A percentile compares a stretch with the other conserved stretches of the same genome.
phyloP scores from a whole-genome alignment of 2,888 invertebrate genomes.

The Alentia gelatinosa region DNA sequence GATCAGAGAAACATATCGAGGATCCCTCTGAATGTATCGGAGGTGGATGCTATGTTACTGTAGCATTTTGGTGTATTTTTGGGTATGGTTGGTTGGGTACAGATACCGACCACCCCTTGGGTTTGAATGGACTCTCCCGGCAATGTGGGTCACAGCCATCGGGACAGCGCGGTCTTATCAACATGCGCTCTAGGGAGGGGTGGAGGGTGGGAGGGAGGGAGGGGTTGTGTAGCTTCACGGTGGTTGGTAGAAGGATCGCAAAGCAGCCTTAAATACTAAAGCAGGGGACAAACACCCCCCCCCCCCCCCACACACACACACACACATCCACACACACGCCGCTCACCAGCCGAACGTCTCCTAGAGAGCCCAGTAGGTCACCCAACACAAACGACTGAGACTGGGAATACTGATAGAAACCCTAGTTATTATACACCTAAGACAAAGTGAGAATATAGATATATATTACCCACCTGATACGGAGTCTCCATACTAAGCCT shows the following conservation, averaged over 20 bases:
- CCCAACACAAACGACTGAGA: no score
- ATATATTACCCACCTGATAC: no score
- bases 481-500: no score
- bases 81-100: no score
- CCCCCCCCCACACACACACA: neutral
- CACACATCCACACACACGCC: neutral
- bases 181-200: neutral
- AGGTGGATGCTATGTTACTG: no score
- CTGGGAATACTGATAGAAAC: no score
- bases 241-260: neutral
- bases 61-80: no score
- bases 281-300: neutral
- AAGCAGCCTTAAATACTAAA: neutral
- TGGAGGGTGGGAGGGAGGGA: neutral
- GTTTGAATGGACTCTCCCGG: neutral
- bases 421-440: no score
- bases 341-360: neutral
- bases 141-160: conserved; percentile 34
- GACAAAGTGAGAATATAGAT: no score
- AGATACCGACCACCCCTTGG: no score
- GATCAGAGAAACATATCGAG: no score
- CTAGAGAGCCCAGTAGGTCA: conserved; percentile 4
- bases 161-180: neutral
- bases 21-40: no score
- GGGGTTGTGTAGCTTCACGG: conserved; percentile 20